These are phyloP conservation scores for Somateria mollissima DNA, from an alignment of 2,797 vertebrate genomes.

Conservation along the genomic window DNA sequence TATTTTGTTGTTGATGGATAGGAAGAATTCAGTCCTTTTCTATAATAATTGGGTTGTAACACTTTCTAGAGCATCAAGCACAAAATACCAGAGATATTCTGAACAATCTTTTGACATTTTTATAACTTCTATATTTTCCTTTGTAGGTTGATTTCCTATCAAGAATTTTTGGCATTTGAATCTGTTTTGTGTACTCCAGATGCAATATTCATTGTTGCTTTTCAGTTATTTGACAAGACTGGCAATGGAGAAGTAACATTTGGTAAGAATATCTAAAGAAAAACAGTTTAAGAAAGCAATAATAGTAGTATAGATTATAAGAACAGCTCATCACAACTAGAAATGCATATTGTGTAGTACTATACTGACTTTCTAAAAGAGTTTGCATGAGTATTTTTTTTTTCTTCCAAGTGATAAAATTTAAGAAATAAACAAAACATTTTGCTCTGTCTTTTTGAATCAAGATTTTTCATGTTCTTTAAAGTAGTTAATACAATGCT, in stretches of 20 bases:
- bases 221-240: conserved; percentile 97
- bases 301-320: background rate
- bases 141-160: conserved; percentile 95
- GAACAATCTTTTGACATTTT: background rate
- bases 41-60: background rate
- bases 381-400: conserved; percentile 12
- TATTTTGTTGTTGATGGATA: background rate
- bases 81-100: background rate
- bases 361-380: conserved; percentile 24
- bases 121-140: conserved; percentile 67
- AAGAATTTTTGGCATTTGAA: conserved; percentile 98
- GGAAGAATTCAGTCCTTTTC: background rate
- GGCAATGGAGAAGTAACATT: conserved; percentile 95
- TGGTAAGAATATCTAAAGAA: conserved; percentile 82
- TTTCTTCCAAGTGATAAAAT: conserved; percentile 1
- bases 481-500: conserved; percentile 11
- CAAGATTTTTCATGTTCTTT: conserved; percentile 31
- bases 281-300: conserved; percentile 43
- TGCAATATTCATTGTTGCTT: conserved; percentile 96
- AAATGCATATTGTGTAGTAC: conserved; percentile 7
- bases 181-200: conserved; percentile 97
- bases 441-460: conserved; percentile 30
- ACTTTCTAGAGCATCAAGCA: background rate
- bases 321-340: background rate
- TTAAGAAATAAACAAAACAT: background rate